Evolutionary conservation across 1,140 invertebrate genomes (phyloP).

Genomic region (Megathymus violae): DNA sequence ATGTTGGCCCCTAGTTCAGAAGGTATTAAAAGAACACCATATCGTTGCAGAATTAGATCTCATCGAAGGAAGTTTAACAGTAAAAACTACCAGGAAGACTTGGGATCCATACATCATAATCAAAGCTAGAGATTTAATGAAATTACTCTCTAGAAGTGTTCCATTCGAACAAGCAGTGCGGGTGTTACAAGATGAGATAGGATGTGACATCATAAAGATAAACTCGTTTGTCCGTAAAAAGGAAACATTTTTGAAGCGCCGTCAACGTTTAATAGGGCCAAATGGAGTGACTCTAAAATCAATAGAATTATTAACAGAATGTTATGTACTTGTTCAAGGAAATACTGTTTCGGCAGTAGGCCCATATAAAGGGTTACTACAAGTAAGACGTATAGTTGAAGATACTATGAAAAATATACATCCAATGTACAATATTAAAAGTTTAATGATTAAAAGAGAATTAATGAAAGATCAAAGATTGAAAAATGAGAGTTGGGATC

Average conservation of each 20-base stretch:
- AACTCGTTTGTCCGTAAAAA: conserved; percentile 95
- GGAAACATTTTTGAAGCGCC: conserved; percentile 97
- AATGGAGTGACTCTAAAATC: conserved; percentile 99
- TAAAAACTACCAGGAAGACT: conserved; percentile 97
- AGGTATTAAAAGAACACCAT: conserved; percentile 90
- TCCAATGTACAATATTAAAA: conserved; percentile 99
- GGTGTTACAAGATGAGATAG: conserved; percentile 94
- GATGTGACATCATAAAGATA: conserved; percentile 99
- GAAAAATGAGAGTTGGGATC: conserved; percentile 98
- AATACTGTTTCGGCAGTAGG: conserved; percentile 98
- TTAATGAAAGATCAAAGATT: conserved; percentile 95
- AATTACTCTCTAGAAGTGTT: conserved; percentile 97
- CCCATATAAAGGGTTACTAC: conserved; percentile 96
- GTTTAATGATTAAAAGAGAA: conserved; percentile 98
- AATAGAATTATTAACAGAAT: conserved; percentile 98
- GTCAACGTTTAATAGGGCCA: conserved; percentile 97
- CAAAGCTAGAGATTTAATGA: conserved; percentile 98
- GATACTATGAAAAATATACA: conserved; percentile 99
- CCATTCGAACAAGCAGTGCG: conserved; percentile 97
- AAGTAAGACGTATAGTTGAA: conserved; percentile 96
- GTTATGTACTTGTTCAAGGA: conserved; percentile 98
- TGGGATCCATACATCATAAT: conserved; percentile 99
- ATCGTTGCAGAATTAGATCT: conserved; percentile 97
- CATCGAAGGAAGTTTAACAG: conserved; percentile 97
- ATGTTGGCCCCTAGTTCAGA: conserved; percentile 97